Percentiles rank a stretch among this genome's conserved stretches.
Evolutionary conservation across 2,888 invertebrate genomes (phyloP).

Genomic region (Pseudococcus jackbeardsleyi): DNA sequence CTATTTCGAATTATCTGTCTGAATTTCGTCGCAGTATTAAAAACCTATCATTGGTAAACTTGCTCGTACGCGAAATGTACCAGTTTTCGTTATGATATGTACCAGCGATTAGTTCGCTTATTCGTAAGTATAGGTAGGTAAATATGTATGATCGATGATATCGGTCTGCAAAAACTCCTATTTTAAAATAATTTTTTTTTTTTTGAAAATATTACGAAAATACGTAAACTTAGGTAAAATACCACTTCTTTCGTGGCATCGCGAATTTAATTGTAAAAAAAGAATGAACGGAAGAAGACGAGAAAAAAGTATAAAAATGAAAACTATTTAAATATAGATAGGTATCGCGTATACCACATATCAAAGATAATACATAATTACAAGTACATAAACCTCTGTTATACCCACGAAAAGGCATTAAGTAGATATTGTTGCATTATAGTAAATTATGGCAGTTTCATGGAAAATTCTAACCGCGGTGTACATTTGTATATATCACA

Average conservation of each 20-base stretch:
- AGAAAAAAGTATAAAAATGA: conserved; percentile 21
- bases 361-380: conserved; percentile 32
- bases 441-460: conserved; percentile 46
- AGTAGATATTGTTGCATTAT: conserved; percentile 5
- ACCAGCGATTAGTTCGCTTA: conserved; percentile 27
- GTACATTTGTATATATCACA: conserved; percentile 28
- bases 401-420: conserved; percentile 22
- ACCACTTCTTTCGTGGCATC: not conserved
- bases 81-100: conserved; percentile 29
- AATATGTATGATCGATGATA: conserved; percentile 21
- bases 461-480: conserved; percentile 41
- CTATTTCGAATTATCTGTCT: not conserved
- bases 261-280: not conserved
- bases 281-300: conserved; percentile 26
- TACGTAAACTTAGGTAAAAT: not conserved
- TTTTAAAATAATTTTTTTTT: not conserved
- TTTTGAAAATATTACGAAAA: not conserved
- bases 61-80: not conserved
- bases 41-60: not conserved
- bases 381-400: not conserved
- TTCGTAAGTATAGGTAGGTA: conserved; percentile 32
- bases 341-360: not conserved
- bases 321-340: not conserved
- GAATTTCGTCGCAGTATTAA: not conserved
- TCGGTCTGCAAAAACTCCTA: not conserved